phyloP scores from a whole-genome alignment of 2,797 vertebrate species.

The Carapus acus region DNA sequence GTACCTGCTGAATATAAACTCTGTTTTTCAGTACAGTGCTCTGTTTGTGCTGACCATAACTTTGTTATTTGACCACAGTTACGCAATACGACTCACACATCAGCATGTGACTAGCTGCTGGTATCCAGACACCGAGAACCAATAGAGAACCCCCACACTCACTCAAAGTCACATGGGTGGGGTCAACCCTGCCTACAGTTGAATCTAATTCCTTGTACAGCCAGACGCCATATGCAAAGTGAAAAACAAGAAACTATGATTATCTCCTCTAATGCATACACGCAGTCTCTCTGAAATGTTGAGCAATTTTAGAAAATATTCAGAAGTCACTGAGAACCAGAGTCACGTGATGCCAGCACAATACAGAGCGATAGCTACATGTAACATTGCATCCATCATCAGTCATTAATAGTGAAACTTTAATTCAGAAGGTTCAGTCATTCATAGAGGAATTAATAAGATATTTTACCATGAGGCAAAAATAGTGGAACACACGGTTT shows the following conservation, averaged over 20 bases:
- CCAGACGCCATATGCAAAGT: constrained; percentile 23
- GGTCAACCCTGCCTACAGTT: constrained; percentile 15
- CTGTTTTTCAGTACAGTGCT: not conserved
- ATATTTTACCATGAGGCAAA: constrained; percentile 79
- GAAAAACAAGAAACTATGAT: constrained; percentile 3
- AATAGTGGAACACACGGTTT: constrained; percentile 60
- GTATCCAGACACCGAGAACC: constrained; percentile 38
- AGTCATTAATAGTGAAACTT: no score
- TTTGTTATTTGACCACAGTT: constrained; percentile 34
- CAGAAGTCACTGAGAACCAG: no score
- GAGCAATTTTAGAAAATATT: no score
- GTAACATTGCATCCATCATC: no score
- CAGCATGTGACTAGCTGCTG: constrained; percentile 33
- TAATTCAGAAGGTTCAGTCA: not conserved
- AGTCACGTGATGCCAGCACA: no score
- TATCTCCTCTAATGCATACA: not conserved
- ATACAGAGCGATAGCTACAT: no score
- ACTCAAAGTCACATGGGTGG: constrained; percentile 40
- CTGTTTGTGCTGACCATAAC: constrained; percentile 7
- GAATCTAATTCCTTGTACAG: constrained; percentile 33
- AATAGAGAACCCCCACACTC: constrained; percentile 25
- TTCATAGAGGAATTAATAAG: not conserved
- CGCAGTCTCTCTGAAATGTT: not conserved
- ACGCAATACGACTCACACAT: constrained; percentile 55
- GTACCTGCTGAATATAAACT: not conserved